Conservation (phyloP, 37 sponge, comb jelly and placozoan genomes). For the Corticium candelabrum region DNA sequence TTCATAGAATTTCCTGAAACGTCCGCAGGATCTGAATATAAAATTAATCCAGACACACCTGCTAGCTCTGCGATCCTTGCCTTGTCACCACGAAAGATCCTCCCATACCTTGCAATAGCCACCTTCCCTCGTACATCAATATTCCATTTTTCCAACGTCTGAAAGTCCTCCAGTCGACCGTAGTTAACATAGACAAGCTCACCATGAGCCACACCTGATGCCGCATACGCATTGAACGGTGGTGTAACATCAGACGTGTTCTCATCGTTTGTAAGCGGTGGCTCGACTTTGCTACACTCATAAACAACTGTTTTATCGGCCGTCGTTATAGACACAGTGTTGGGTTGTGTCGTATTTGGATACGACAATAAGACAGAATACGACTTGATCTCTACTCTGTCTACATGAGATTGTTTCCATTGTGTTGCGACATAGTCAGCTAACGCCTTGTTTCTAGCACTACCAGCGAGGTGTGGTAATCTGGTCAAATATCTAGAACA, state of each 20-base stretch:
- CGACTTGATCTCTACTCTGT: slow-evolving; percentile 47
- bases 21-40: slow-evolving; percentile 85
- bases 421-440: slow-evolving; percentile 38
- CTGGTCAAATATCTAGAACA: slow-evolving; percentile 39
- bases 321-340: slow-evolving; percentile 7
- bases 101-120: slow-evolving; percentile 74
- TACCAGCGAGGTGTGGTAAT: slow-evolving; percentile 70
- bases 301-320: slow-evolving; percentile 19
- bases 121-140: slow-evolving; percentile 35
- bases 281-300: no score
- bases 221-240: slow-evolving; percentile 73
- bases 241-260: slow-evolving; percentile 46
- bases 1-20: slow-evolving; percentile 63
- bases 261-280: slow-evolving; percentile 46
- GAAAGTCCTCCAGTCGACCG: slow-evolving; percentile 69
- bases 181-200: slow-evolving; percentile 88
- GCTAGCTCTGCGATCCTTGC: slow-evolving; percentile 55
- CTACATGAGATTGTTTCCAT: slow-evolving; percentile 32
- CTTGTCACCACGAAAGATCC: slow-evolving; percentile 71
- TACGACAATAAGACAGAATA: slow-evolving; percentile 60
- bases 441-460: slow-evolving; percentile 27
- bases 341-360: slow-evolving; percentile 55
- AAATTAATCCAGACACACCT: slow-evolving; percentile 57
- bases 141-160: slow-evolving; percentile 25
- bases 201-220: slow-evolving; percentile 29